Percentiles rank a stretch among this genome's conserved stretches.
Conservation (phyloP, 2,113 vertebrate genomes). For the Eulacestoma nigropectus region DNA sequence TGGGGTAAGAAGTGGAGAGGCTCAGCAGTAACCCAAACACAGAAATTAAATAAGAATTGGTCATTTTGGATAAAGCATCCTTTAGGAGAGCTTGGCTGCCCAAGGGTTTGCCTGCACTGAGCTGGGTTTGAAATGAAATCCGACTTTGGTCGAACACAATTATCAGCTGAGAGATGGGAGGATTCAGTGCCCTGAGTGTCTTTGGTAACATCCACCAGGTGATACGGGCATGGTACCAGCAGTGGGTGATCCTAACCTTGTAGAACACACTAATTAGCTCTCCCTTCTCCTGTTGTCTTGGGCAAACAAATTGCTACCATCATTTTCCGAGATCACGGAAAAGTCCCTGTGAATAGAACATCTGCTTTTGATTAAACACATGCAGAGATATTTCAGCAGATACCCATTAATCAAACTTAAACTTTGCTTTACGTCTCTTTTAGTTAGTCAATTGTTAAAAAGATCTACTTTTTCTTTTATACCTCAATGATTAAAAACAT, state of each 20-base stretch:
- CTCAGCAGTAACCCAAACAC: not conserved
- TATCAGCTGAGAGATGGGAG: not conserved
- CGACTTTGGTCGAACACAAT: not conserved
- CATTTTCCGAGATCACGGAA: not conserved
- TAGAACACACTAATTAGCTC: not conserved
- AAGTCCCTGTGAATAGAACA: not conserved
- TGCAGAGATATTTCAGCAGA: not conserved
- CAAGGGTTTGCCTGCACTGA: not conserved
- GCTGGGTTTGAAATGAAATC: not conserved
- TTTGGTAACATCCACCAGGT: not conserved
- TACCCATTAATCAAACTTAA: slow-evolving; percentile 2
- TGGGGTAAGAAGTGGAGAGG: not conserved
- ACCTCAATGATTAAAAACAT: not conserved
- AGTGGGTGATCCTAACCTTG: not conserved
- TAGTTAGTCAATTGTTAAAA: not conserved
- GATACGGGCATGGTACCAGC: not conserved
- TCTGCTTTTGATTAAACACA: slow-evolving; percentile 43
- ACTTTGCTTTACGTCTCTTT: not conserved
- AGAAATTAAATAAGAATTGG: not conserved
- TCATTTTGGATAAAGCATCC: not conserved
- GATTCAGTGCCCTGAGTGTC: not conserved
- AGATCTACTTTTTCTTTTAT: not conserved
- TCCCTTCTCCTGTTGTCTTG: not conserved
- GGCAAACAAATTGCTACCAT: not conserved
- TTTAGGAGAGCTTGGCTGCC: not conserved